Percentiles rank a stretch among this genome's conserved stretches.
Conservation (phyloP, 2,888 invertebrate species). For the Miltochrista miniata region DNA sequence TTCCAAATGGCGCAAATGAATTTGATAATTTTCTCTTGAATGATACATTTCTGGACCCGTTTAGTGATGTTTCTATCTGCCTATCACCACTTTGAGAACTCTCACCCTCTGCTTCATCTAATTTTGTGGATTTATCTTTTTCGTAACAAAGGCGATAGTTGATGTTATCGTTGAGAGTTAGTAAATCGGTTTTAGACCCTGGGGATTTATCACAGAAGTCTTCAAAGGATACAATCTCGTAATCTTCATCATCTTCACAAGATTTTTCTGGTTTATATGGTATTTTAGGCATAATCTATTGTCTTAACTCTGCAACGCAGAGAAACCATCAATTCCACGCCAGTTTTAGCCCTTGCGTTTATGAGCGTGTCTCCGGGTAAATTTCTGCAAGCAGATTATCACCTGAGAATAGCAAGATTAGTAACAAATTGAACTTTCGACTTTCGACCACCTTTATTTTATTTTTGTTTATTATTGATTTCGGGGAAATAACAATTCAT, state of each 20-base stretch:
- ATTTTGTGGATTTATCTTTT: constrained; percentile 59
- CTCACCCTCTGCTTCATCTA: constrained; percentile 60
- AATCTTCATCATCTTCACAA: constrained; percentile 70
- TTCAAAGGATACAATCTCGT: constrained; percentile 84
- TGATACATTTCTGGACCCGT: constrained; percentile 60
- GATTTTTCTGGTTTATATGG: constrained; percentile 73
- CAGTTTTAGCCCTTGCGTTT: too few species aligned
- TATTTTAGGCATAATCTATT: constrained; percentile 72
- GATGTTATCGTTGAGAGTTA: constrained; percentile 79
- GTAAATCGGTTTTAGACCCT: constrained; percentile 79
- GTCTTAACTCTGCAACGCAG: not conserved
- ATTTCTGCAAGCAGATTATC: too few species aligned
- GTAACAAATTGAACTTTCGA: too few species aligned
- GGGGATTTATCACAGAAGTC: constrained; percentile 84
- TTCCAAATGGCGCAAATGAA: constrained; percentile 71
- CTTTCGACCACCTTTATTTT: too few species aligned
- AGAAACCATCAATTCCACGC: not conserved
- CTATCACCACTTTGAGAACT: constrained; percentile 58
- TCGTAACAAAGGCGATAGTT: constrained; percentile 79
- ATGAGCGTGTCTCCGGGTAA: too few species aligned
- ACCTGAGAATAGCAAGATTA: too few species aligned
- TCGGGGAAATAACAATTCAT: too few species aligned
- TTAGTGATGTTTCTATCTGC: constrained; percentile 71
- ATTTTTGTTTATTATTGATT: too few species aligned
- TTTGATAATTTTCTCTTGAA: constrained; percentile 61